These are phyloP conservation scores for Microtus richardsoni DNA, from an alignment of 2,113 vertebrate genomes.

Conservation along the genomic window DNA sequence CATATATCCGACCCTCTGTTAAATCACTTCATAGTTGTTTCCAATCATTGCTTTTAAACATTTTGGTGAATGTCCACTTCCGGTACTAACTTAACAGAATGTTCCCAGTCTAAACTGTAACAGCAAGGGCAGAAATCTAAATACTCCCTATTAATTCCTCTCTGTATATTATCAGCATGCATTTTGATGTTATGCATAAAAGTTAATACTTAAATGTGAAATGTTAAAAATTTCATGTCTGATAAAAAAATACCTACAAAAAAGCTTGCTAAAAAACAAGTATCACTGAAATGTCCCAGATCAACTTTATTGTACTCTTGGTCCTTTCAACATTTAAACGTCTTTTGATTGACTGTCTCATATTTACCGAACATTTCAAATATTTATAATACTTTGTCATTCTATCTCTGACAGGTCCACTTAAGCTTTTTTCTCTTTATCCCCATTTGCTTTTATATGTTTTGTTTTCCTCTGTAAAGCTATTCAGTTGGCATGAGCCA, in stretches of 20 bases:
- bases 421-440: constrained; percentile 54
- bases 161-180: background rate
- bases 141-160: constrained; percentile 52
- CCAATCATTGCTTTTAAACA: constrained; percentile 15
- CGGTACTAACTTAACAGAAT: constrained; percentile 41
- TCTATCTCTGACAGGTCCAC: constrained; percentile 78
- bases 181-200: constrained; percentile 67
- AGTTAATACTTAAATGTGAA: background rate
- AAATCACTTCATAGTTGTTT: constrained; percentile 12
- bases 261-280: constrained; percentile 61
- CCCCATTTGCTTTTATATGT: constrained; percentile 66
- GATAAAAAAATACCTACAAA: constrained; percentile 42
- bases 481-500: constrained; percentile 53
- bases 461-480: constrained; percentile 77
- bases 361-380: constrained; percentile 78
- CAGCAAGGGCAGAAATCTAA: constrained; percentile 66
- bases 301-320: constrained; percentile 60
- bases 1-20: background rate
- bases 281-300: constrained; percentile 62
- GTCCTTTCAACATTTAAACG: constrained; percentile 65
- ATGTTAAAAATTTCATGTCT: constrained; percentile 55
- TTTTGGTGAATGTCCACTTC: background rate
- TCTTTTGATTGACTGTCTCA: constrained; percentile 71
- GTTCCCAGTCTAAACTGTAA: background rate
- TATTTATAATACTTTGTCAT: constrained; percentile 74